Base-by-base conservation (phyloP, 2,888 invertebrate genomes). In the Boloria euphrosyne region DNA sequence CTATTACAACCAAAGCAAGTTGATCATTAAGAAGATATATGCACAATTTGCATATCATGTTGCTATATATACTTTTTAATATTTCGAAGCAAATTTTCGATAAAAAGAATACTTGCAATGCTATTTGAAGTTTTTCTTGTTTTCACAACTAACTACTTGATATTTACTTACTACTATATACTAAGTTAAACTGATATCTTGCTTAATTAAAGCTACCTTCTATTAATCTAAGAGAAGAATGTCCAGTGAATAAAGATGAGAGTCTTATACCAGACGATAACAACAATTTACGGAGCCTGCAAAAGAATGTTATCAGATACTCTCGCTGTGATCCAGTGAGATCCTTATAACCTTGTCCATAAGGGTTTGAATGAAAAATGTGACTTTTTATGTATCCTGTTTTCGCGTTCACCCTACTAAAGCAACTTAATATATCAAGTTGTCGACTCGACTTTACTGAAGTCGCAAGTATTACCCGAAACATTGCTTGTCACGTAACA, bases 381-480 rank as follows among this genome's bases (percentile, higher is more conserved):
- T 53, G 13, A 13, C 18, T 57, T 50, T 62, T 65, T 38, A 61
- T 49, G 17, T 65, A 22, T 70, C 76, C 78, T 90, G 89, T 90
- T 90, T 89, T 83, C 85, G 77, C 81, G 79, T 79, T 78, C 83
- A 78, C 82, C 81, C 82, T 83, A 78, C 85, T 87, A 87, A 86
- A 85, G 86, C 84, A 83, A 81, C 78, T 78, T 83, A 85, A 90
- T 90, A 89, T 87, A 90, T 91, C 89, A 90, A 84, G 83, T 83
- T 85, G 89, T 84, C 85, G 83, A 78, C 79, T 80, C 75, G 79
- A 82, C 80, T 82, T 82, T 83, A 76, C 82, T 75, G 76, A 80
- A 81, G 79, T 81, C 80, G 78, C 81, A 80, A 81, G 81, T 81
- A 81, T 85, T 82, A 82, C 83, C 83, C 77, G 77, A 80, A 80